These are phyloP conservation scores for Panthera tigris DNA, from an alignment of 2,113 vertebrate species.

Conservation along the genomic window DNA sequence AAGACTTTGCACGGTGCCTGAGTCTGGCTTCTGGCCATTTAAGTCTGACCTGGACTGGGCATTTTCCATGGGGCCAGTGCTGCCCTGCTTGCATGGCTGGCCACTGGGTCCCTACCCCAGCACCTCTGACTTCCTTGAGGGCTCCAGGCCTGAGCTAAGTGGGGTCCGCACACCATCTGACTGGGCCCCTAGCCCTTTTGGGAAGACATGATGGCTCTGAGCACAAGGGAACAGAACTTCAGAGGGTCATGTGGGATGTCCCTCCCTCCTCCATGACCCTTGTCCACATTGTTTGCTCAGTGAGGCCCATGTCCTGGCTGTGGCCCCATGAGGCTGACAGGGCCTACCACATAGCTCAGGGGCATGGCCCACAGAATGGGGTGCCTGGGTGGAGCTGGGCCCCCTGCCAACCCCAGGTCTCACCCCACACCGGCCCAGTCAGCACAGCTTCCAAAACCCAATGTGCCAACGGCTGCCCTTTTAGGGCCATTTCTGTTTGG, in stretches of 20 bases:
- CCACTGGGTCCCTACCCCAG: background rate
- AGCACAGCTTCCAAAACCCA: background rate
- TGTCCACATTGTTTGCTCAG: background rate
- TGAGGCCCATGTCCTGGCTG: background rate
- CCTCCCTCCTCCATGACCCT: background rate
- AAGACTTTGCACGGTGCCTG: background rate
- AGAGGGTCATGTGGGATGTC: too few relatives aligned
- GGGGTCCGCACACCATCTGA: background rate
- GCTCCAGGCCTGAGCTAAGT: background rate
- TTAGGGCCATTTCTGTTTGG: background rate
- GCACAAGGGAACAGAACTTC: background rate
- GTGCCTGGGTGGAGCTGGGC: background rate
- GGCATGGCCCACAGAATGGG: background rate
- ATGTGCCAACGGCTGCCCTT: background rate
- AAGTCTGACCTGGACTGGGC: background rate
- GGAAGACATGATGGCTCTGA: background rate
- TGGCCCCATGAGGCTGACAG: background rate
- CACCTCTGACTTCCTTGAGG: background rate
- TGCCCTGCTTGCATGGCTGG: background rate
- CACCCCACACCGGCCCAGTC: too few relatives aligned
- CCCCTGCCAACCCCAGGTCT: background rate
- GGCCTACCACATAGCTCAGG: background rate
- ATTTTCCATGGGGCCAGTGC: background rate
- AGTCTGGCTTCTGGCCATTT: background rate
- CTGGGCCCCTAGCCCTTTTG: background rate